phyloP scores from a whole-genome alignment of 2,113 vertebrate genomes.

The Phrynosoma platyrhinos region DNA sequence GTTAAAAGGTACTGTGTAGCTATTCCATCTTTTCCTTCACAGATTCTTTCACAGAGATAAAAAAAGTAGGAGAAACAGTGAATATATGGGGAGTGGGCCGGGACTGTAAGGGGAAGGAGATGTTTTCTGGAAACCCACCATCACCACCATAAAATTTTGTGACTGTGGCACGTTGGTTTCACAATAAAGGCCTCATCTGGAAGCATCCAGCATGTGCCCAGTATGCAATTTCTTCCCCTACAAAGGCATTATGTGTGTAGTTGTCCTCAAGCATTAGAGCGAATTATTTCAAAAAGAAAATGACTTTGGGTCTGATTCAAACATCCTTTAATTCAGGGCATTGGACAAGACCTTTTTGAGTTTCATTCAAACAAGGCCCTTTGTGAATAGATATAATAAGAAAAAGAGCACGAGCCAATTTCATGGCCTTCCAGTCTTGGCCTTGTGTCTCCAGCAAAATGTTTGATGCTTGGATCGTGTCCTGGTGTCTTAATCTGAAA shows the following conservation, averaged over 20 bases:
- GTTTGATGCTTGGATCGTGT: slow-evolving; percentile 6
- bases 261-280: not conserved
- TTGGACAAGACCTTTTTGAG: not conserved
- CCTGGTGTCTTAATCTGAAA: slow-evolving; percentile 25
- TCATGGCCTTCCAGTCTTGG: slow-evolving; percentile 10
- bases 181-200: not conserved
- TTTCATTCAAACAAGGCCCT: not conserved
- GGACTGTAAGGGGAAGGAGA: too few species aligned
- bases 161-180: not conserved
- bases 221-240: not conserved
- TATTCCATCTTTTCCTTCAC: not conserved
- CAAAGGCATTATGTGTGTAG: not conserved
- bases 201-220: not conserved
- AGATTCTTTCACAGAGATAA: too few species aligned
- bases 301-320: slow-evolving; percentile 5
- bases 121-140: too few species aligned
- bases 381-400: slow-evolving; percentile 1
- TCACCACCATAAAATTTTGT: not conserved
- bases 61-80: too few species aligned
- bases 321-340: slow-evolving; percentile 5
- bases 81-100: too few species aligned
- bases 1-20: not conserved
- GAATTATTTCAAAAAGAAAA: slow-evolving; percentile 12
- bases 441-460: not conserved
- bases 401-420: not conserved